These are phyloP conservation scores for Lindbergichthys nudifrons DNA, from an alignment of 2,797 vertebrate genomes.

Conservation along the genomic window DNA sequence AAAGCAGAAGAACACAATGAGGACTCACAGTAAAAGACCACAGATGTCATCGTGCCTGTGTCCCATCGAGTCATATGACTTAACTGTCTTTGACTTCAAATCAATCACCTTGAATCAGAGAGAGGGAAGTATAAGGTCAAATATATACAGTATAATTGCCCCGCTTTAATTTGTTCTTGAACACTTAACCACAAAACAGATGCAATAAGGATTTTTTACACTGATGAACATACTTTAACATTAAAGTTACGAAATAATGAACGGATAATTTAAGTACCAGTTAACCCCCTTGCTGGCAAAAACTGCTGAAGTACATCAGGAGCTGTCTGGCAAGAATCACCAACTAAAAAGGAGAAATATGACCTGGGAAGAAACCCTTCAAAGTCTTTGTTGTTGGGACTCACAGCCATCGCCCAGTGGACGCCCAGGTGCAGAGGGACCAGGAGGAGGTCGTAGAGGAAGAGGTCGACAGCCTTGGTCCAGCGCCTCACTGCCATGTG, in stretches of 20 bases:
- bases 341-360: background rate
- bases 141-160: background rate
- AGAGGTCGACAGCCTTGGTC: slow-evolving; percentile 93
- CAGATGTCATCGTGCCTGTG: slow-evolving; percentile 90
- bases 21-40: slow-evolving; percentile 89
- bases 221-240: background rate
- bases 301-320: background rate
- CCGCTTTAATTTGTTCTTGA: background rate
- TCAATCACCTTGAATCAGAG: slow-evolving; percentile 87
- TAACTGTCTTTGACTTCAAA: slow-evolving; percentile 86
- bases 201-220: background rate
- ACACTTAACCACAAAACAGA: slow-evolving; percentile 18
- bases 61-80: slow-evolving; percentile 92
- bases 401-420: slow-evolving; percentile 92
- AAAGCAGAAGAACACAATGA: slow-evolving; percentile 2
- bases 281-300: background rate
- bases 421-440: slow-evolving; percentile 90
- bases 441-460: slow-evolving; percentile 89
- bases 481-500: slow-evolving; percentile 90
- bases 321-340: background rate
- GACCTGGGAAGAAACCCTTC: background rate
- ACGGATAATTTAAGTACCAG: background rate
- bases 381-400: slow-evolving; percentile 38
- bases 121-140: background rate
- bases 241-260: background rate